Conservation (phyloP, 2,888 invertebrate genomes). For the Parascotia fuliginaria region DNA sequence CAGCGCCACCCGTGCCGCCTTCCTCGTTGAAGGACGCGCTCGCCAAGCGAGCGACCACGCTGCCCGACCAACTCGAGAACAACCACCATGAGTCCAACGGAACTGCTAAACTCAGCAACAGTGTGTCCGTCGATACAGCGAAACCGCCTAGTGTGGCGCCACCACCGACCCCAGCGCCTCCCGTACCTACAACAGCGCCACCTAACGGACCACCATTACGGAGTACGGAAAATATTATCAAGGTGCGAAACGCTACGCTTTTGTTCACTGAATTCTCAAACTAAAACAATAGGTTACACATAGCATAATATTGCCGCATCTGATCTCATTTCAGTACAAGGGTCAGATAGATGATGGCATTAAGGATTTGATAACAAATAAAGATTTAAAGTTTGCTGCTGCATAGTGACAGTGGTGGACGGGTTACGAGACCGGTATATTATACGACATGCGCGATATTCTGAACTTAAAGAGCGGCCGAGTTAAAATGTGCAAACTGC, state of each 20-base stretch:
- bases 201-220: slow-evolving; percentile 65
- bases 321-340: too few relatives aligned
- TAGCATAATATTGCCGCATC: too few relatives aligned
- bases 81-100: slow-evolving; percentile 83
- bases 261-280: too few relatives aligned
- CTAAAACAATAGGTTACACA: too few relatives aligned
- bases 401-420: too few relatives aligned
- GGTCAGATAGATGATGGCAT: too few relatives aligned
- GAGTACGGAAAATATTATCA: slow-evolving; percentile 80
- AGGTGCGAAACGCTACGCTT: slow-evolving; percentile 58
- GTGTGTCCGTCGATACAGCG: slow-evolving; percentile 70
- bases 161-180: slow-evolving; percentile 79
- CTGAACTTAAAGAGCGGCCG: too few relatives aligned
- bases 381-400: too few relatives aligned
- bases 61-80: slow-evolving; percentile 76
- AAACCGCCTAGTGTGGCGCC: slow-evolving; percentile 74
- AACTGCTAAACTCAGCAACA: slow-evolving; percentile 74
- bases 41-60: slow-evolving; percentile 75
- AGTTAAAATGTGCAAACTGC: too few relatives aligned
- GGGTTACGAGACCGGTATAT: too few relatives aligned
- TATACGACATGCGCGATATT: too few relatives aligned
- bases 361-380: too few relatives aligned
- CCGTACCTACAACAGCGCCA: slow-evolving; percentile 70
- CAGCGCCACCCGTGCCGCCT: slow-evolving; percentile 81
- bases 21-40: slow-evolving; percentile 82